Evolutionary conservation across 2,888 invertebrate species (phyloP), one percentile per base, ranked within the genome.

Genomic region (Microctonus aethiopoides): DNA sequence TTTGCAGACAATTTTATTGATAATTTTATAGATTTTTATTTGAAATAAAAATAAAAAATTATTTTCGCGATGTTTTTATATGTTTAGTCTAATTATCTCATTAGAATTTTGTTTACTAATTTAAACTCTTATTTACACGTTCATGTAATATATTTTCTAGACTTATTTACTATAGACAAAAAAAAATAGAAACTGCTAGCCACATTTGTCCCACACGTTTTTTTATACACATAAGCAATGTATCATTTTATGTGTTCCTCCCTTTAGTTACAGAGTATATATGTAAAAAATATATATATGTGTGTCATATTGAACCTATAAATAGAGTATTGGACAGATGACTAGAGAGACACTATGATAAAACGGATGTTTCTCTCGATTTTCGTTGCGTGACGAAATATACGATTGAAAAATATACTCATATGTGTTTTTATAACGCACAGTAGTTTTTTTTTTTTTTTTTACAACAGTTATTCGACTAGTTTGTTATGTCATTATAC

Each of bases 361-460:
- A 16, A 46, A 46, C 46, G 6, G 16, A 46, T n/a, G 39, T n/a
- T 39, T n/a, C 3, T 1, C 39, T 13, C 39, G 4, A 39, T 39
- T 39, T 46, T 5, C 16, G 20, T 39, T 39, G n/a, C n/a, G n/a
- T 24, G 6, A 67, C 29, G 9, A 20, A 34, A 64, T 34, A 41
- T 52, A n/a, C 34, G 34, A 26, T 13, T 61, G 29, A 54, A 80
- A 78, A 78, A 79, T 74, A n/a, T 39, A 3, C n/a, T n/a, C 3
- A 39, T 13, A 13, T 2, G 5, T 39, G 13, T 39, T n/a, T 39
- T 39, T 5, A 39, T 2, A 13, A n/a, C 5, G 13, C n/a, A n/a
- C 16, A 46, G 46, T 16, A 20, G 16, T 7, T 46, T 29, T 29
- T 16, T 7, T 46, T 29, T 29, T 7, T 7, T 29, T 29, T n/a